Percentiles rank a stretch among this genome's conserved stretches.
Evolutionary conservation across 1,140 invertebrate species (phyloP).

Genomic region (Pseudomyrmex concolor): DNA sequence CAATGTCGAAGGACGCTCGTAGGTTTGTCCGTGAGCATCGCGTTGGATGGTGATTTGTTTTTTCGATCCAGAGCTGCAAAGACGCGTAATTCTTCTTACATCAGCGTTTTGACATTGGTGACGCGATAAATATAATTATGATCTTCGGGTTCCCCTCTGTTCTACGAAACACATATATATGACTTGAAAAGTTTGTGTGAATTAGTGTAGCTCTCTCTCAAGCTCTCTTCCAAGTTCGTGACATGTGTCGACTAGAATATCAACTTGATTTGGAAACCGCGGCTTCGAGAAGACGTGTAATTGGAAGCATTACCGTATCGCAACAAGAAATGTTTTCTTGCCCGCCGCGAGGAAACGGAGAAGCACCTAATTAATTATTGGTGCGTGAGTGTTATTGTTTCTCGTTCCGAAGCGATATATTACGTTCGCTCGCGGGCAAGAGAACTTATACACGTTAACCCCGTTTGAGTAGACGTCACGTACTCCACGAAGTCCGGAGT

Average conservation of each 20-base stretch:
- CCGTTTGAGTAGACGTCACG: neutral
- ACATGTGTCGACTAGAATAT: neutral
- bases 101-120: constrained; percentile 16
- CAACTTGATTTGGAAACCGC: neutral
- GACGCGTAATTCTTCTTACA: constrained; percentile 15
- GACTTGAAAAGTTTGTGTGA: too few relatives aligned
- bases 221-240: neutral
- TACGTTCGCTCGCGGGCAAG: neutral
- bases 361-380: constrained; percentile 54
- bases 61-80: constrained; percentile 29
- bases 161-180: neutral
- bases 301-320: constrained; percentile 15
- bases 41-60: constrained; percentile 58
- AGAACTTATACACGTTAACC: neutral
- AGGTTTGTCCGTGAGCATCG: constrained; percentile 59
- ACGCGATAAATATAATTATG: constrained; percentile 3
- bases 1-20: constrained; percentile 68
- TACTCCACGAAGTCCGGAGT: neutral
- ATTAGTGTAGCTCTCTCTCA: too few relatives aligned
- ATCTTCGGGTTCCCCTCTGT: neutral
- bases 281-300: neutral
- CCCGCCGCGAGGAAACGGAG: neutral
- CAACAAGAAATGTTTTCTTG: constrained; percentile 20
- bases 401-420: neutral
- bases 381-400: constrained; percentile 51